These are phyloP conservation scores for Oxygymnocypris stewartii DNA, from an alignment of 2,113 vertebrate genomes.

Conservation along the genomic window DNA sequence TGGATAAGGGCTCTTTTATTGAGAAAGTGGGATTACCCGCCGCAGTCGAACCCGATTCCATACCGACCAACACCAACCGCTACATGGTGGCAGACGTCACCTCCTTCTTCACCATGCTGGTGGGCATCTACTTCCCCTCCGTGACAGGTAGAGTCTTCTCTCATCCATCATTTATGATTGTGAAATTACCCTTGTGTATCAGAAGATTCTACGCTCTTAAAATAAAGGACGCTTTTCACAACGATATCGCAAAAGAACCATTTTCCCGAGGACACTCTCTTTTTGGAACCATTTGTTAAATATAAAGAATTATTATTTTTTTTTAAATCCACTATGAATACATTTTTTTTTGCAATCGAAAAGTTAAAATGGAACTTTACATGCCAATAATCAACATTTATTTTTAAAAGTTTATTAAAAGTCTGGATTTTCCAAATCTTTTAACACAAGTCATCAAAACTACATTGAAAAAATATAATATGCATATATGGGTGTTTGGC, in stretches of 20 bases:
- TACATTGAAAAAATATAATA: too few relatives aligned
- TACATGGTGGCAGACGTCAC: conserved; percentile 96
- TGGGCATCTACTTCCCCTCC: conserved; percentile 98
- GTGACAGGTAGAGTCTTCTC: conserved; percentile 85
- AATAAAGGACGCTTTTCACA: neutral
- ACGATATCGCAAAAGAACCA: neutral
- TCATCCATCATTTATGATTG: neutral
- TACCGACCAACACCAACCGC: conserved; percentile 82
- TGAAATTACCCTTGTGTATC: neutral
- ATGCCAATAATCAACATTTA: neutral
- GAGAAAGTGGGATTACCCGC: conserved; percentile 76
- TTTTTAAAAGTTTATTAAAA: neutral
- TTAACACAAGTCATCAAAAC: neutral
- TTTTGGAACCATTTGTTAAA: neutral
- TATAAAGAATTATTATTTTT: too few relatives aligned
- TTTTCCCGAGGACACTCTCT: neutral
- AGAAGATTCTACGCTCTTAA: neutral
- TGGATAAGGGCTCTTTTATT: conserved; percentile 86
- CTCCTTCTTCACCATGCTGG: conserved; percentile 93
- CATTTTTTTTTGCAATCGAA: neutral
- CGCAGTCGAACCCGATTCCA: conserved; percentile 62
- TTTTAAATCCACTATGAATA: too few relatives aligned
- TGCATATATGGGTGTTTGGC: too few relatives aligned
- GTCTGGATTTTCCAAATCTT: neutral
- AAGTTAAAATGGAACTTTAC: neutral